Evolutionary conservation across 1,140 invertebrate genomes (phyloP), one percentile per base, ranked within the genome.

Genomic region (Brachionus koreanus): DNA sequence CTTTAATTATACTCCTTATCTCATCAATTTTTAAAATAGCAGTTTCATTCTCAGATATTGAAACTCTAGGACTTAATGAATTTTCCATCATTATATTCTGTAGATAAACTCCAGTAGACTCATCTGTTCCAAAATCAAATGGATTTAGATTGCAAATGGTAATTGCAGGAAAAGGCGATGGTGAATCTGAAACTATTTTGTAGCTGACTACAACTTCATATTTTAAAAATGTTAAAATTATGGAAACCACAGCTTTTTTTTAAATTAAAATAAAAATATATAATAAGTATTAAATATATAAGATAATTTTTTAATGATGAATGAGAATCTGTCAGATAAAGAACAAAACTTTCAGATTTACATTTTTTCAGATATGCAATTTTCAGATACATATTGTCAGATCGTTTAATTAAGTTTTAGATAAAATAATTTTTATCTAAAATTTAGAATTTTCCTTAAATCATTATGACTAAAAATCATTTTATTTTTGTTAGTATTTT

Each of bases 91-190:
- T 9, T 10, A 29, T 19, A 25, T 61, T 61, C 9, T 79, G 1
- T 9, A 74, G 1, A 46, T 74, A 74, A 25, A 9, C n/a, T 25
- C 42, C 69, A 5, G 69, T 74, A 13, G 5, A 25, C 1, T 79
- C 33, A 6, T 57, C 29, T n/a, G n/a, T 79, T 5, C 33, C 49
- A 37, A 29, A 5, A 29, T 79, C 61, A 39, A 79, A 57, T 23
- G 76, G 61, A 12, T 79, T 79, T 12, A 79, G 13, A 65, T 79
- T 79, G n/a, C 76, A 79, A 42, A 79, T 79, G 7, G 76, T 79
- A 12, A 79, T 61, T n/a, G 76, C 76, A 9, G 76, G 76, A 61
- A 79, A 79, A 19, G 46, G 46, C 19, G 76, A 39, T 65, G 49
- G 49, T 10, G 49, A 57, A 25, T 79, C 49, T 1, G 49, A 43